Base-by-base conservation (phyloP, 2,113 vertebrate genomes). In the Poeciliopsis occidentalis region DNA sequence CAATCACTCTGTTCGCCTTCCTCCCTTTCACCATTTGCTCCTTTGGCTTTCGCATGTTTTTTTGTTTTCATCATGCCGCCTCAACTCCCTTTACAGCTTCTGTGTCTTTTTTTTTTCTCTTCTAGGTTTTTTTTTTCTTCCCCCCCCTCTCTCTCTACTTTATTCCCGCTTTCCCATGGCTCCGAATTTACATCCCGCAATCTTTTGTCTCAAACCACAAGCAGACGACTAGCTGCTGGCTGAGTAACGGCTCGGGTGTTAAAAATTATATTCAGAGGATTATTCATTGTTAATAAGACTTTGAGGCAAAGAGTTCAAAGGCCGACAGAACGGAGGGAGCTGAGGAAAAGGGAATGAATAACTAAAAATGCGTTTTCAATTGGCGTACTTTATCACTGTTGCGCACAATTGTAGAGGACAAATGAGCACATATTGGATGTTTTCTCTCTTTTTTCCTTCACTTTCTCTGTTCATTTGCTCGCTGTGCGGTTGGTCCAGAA, bases 251-350 rank as follows among this genome's bases (percentile, higher is more conserved):
- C 80, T 63, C 41, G 78, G 76, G 79, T 84, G 87, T 81, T 83
- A 29, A 81, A 57, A 89, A 83, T 79, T 85, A 76, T 60, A 12
- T 65, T 73, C 67, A 81, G 82, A 86, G 89, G 80, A 74, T 85
- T 76, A 81, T 80, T 87, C 79, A 64, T 68, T 67, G 67, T 85
- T 90, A 78, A 85, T 85, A 79, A 82, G 81, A 82, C 63, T 84
- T 80, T 13, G 57, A 85, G 66, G 75, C 65, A 64, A 75, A 83
- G 75, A 44, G 87, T 81, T 91, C 83, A 76, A 64, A 79, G 76
- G 78, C 78, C 22, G 61, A 44, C 41, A 19, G 71, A 67, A 75
- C 22, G 71, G 31, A 73, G 27, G 67, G 72, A 76, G 67, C 15
- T 60, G 54, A 57, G 19, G 54, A 57, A 11, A 37, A 51, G 37